Evolutionary conservation across 2,113 vertebrate species (phyloP).

Genomic region (Tursiops truncatus): DNA sequence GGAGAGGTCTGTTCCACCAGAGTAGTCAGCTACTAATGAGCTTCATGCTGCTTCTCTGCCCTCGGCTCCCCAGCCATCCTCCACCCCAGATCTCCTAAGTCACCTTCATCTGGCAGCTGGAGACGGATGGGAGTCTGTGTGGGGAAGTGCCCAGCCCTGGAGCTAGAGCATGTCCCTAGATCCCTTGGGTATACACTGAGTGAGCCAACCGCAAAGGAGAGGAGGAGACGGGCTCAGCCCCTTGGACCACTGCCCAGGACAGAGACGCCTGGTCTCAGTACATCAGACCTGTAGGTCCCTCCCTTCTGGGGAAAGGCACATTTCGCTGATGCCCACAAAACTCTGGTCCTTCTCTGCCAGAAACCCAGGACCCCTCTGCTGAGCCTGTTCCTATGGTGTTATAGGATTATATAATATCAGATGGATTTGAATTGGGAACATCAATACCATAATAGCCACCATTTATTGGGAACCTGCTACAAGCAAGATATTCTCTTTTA

Average conservation of each 20-base stretch:
- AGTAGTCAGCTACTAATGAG: constrained; percentile 76
- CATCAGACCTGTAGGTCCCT: neutral
- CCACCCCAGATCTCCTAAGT: constrained; percentile 25
- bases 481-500: neutral
- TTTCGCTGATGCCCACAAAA: neutral
- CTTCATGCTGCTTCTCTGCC: constrained; percentile 57
- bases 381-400: neutral
- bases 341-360: neutral
- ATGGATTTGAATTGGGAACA: neutral
- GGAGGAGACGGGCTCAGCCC: neutral
- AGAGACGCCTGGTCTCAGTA: neutral
- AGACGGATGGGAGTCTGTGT: neutral
- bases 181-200: neutral
- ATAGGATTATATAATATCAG: neutral
- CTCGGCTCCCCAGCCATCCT: constrained; percentile 19
- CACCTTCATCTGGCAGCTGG: constrained; percentile 68
- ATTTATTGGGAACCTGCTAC: neutral
- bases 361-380: neutral
- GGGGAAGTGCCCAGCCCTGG: neutral
- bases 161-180: neutral
- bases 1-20: constrained; percentile 65
- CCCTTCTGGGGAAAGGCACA: neutral
- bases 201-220: neutral
- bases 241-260: neutral
- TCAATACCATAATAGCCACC: neutral